These are phyloP conservation scores for Phalangium opilio DNA, from an alignment of 2,888 invertebrate genomes.

Conservation along the genomic window DNA sequence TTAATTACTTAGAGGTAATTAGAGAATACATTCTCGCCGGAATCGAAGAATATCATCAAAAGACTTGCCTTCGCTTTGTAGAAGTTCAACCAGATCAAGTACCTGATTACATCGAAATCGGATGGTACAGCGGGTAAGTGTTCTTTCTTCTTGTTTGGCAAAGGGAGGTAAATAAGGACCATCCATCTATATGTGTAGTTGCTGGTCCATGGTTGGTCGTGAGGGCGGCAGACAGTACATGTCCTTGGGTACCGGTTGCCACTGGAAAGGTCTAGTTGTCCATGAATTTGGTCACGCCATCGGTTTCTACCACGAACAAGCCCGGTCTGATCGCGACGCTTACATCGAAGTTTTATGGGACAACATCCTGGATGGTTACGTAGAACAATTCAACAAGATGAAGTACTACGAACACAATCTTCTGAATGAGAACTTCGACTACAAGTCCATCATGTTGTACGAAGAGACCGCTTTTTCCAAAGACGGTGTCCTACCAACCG, in stretches of 20 bases:
- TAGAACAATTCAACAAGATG: constrained; percentile 13
- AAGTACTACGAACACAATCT: constrained; percentile 25
- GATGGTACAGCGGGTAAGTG: constrained; percentile 9
- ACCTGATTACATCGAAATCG: constrained; percentile 11
- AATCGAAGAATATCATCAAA: constrained; percentile 10
- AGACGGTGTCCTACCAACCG: constrained; percentile 20
- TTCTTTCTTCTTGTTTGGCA: no score
- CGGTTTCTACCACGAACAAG: constrained; percentile 30
- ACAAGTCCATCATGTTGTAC: constrained; percentile 35
- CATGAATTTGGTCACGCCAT: constrained; percentile 29
- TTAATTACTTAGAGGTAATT: neutral
- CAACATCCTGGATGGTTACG: constrained; percentile 16
- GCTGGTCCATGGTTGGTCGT: constrained; percentile 14
- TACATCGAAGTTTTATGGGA: constrained; percentile 23
- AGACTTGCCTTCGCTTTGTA: constrained; percentile 12
- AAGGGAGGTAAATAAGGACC: no score
- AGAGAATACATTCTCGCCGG: constrained; percentile 6
- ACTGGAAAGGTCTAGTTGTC: constrained; percentile 28
- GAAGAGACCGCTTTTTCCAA: constrained; percentile 35
- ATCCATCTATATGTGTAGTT: no score
- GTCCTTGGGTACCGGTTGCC: constrained; percentile 28
- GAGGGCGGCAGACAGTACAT: constrained; percentile 28
- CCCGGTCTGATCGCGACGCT: constrained; percentile 28
- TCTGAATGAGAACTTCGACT: constrained; percentile 31
- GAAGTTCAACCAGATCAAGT: neutral